Evolutionary conservation across 2,888 invertebrate genomes (phyloP).

Genomic region (Troides aeacus): DNA sequence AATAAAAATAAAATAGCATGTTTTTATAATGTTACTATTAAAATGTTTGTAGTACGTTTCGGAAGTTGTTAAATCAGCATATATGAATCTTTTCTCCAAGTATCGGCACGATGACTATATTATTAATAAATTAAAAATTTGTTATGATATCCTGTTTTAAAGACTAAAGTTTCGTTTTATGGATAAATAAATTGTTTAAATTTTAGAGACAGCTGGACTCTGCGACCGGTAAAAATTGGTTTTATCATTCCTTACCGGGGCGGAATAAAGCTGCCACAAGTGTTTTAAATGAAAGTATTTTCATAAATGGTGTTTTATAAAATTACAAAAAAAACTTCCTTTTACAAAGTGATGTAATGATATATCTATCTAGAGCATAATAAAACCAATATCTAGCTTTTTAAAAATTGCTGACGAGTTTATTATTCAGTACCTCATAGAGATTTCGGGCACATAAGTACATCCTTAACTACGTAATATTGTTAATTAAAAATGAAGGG

Average conservation of each 20-base stretch:
- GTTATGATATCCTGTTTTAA: slow-evolving; percentile 50
- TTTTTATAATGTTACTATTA: not conserved
- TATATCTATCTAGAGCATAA: slow-evolving; percentile 12
- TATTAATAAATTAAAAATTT: slow-evolving; percentile 13
- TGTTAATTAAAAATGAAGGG: slow-evolving; percentile 66
- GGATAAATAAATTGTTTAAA: slow-evolving; percentile 34
- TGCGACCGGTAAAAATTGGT: slow-evolving; percentile 82
- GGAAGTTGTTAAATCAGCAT: not conserved
- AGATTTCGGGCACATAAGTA: slow-evolving; percentile 70
- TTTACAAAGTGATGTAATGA: slow-evolving; percentile 3
- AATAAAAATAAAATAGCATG: not conserved
- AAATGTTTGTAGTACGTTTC: not conserved
- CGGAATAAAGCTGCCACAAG: slow-evolving; percentile 47
- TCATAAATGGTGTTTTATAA: slow-evolving; percentile 27
- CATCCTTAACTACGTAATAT: slow-evolving; percentile 76
- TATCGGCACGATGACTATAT: not conserved
- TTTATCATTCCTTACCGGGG: slow-evolving; percentile 83
- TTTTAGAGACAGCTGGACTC: slow-evolving; percentile 44
- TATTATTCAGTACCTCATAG: slow-evolving; percentile 48
- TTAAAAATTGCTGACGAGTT: slow-evolving; percentile 28
- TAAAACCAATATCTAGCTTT: slow-evolving; percentile 14
- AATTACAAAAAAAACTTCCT: not conserved
- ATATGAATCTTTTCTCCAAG: not conserved
- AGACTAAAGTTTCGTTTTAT: slow-evolving; percentile 55
- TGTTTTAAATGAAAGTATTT: slow-evolving; percentile 41